Conservation (phyloP, 2,888 invertebrate species). For the Drosophila siamana region DNA sequence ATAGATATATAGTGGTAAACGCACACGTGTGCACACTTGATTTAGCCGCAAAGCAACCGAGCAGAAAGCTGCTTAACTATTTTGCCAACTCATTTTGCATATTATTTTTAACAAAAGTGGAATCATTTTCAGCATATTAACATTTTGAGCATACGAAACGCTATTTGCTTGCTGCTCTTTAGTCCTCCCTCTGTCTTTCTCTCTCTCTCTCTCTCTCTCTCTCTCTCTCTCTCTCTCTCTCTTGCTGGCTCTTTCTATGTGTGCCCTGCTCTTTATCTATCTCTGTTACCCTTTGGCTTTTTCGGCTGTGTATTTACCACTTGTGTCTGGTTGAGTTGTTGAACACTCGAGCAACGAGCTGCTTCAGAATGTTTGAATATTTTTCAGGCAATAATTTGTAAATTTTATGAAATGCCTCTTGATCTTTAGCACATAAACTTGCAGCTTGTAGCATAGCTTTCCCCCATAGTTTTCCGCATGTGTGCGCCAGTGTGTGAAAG, state of each 20-base stretch:
- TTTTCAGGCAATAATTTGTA: constrained; percentile 61
- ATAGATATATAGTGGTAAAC: background rate
- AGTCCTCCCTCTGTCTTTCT: too few species aligned
- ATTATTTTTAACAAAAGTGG: constrained; percentile 68
- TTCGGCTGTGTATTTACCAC: constrained; percentile 34
- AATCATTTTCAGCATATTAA: constrained; percentile 66
- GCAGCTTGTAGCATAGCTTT: constrained; percentile 60
- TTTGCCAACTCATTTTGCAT: constrained; percentile 71
- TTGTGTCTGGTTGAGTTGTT: constrained; percentile 64
- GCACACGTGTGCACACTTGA: constrained; percentile 37
- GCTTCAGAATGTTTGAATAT: constrained; percentile 47
- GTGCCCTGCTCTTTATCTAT: background rate
- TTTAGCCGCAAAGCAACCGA: constrained; percentile 57
- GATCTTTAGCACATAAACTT: constrained; percentile 66
- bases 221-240: background rate
- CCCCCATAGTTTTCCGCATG: constrained; percentile 11
- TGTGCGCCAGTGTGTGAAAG: constrained; percentile 11
- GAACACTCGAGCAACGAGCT: constrained; percentile 38
- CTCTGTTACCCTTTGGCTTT: constrained; percentile 7
- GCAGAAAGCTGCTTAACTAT: constrained; percentile 72
- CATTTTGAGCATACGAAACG: constrained; percentile 44
- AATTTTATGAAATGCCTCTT: constrained; percentile 60
- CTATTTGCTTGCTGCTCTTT: too few species aligned
- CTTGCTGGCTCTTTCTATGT: background rate
- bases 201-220: too few species aligned